Evolutionary conservation across 1,140 invertebrate genomes (phyloP).

Genomic region (Stenopsyche tienmushanensis): DNA sequence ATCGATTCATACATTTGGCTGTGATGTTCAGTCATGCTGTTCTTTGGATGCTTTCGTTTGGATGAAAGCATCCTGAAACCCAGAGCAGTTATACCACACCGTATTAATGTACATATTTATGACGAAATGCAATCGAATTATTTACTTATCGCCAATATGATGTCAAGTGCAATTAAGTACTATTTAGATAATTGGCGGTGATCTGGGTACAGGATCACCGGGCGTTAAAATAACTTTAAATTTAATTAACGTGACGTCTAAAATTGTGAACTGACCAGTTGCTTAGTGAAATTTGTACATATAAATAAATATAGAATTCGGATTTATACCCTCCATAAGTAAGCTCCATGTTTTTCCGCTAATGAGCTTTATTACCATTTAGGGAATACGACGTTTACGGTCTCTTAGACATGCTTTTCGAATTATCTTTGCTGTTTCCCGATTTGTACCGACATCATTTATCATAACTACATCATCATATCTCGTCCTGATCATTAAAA

Average conservation of each 20-base stretch:
- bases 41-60: background rate
- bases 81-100: background rate
- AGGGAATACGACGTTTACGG: background rate
- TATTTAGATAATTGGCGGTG: conserved; percentile 16
- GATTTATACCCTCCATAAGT: background rate
- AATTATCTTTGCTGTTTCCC: no score
- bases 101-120: background rate
- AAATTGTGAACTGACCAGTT: conserved; percentile 22
- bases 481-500: no score
- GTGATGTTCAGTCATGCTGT: no score
- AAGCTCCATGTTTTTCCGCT: background rate
- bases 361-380: background rate
- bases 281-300: conserved; percentile 12
- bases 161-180: conserved; percentile 31
- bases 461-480: no score
- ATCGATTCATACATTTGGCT: no score
- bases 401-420: no score
- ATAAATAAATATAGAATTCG: background rate
- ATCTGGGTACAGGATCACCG: background rate
- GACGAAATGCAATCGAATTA: background rate
- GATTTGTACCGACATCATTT: no score
- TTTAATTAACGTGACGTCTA: background rate
- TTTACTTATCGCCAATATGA: conserved; percentile 8
- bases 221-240: background rate
- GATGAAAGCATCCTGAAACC: background rate